Evolutionary conservation across 2,888 invertebrate genomes (phyloP), one percentile per base, ranked within the genome.

Genomic region (Cheilosia pagana): DNA sequence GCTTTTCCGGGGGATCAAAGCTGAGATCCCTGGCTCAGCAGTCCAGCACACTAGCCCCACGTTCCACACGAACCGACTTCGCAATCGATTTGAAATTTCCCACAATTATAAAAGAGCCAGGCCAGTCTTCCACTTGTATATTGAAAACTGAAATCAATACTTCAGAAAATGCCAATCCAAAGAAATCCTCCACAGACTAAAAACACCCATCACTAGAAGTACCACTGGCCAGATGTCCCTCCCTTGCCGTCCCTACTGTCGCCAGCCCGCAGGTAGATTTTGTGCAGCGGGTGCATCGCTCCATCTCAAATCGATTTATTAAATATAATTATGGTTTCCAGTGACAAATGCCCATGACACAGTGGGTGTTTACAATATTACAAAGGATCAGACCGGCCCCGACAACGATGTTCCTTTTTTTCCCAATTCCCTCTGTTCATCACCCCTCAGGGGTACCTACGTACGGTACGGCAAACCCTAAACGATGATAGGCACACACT

Each of bases 401-500:
- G 39, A 14, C 39, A 41, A 21, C 41, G 50, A 60, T 59, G 75
- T 71, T 35, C 67, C 71, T 62, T 85, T 68, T 83, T 63, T 59
- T 48, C 31, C 23, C 12, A 35, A 25, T 45, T 45, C 53, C 31
- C 28, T 72, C 14, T 28, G 43, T 41, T 14, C 6, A 8, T n/a
- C 28, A 28, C 28, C 28, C 50, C 10, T 16, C 43, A 7, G 21
- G 50, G 21, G 50, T 35, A 12, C 23, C 21, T 7, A 28, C n/a
- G 16, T 7, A 28, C n/a, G 16, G 43, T 31, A 52, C 52, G 28
- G 31, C 25, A 63, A 59, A 71, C 45, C 74, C 70, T 31, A 81
- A 81, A 81, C 81, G 83, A 85, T 85, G 81, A 85, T 71, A 75
- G 81, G 75, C 79, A 70, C 79, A 70, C 63, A 74, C 79, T 85